These are phyloP conservation scores for Merluccius polli DNA, from an alignment of 2,797 vertebrate species.

Conservation along the genomic window DNA sequence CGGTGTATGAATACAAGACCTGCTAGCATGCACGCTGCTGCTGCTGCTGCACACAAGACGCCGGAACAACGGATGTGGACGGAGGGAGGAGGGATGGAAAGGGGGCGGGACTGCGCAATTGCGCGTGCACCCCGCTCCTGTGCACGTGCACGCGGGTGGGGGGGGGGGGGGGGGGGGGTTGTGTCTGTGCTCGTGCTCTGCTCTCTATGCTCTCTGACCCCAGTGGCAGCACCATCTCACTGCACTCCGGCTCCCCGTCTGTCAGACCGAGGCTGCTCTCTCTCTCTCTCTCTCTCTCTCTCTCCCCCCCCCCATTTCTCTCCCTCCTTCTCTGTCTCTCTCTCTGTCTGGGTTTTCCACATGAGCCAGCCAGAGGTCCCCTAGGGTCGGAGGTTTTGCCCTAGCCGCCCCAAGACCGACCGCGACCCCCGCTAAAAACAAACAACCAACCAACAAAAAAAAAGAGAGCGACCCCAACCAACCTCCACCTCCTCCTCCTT, in stretches of 20 bases:
- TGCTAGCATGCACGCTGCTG: too few species aligned
- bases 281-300: slow-evolving; percentile 59
- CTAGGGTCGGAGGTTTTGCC: slow-evolving; percentile 92
- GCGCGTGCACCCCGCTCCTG: background rate
- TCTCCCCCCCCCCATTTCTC: slow-evolving; percentile 56
- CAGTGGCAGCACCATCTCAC: slow-evolving; percentile 80
- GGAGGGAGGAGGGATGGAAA: background rate
- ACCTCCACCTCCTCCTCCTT: too few species aligned
- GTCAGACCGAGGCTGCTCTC: slow-evolving; percentile 67
- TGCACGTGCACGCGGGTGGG: slow-evolving; percentile 50
- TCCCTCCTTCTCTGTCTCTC: slow-evolving; percentile 25
- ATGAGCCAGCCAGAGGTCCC: slow-evolving; percentile 78
- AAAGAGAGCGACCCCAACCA: too few species aligned
- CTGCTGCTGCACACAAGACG: too few species aligned
- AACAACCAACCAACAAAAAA: too few species aligned
- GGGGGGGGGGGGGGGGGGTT: slow-evolving; percentile 32
- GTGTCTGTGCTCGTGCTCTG: slow-evolving; percentile 60
- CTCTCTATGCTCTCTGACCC: slow-evolving; percentile 79
- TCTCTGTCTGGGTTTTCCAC: slow-evolving; percentile 66
- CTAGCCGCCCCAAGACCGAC: slow-evolving; percentile 77
- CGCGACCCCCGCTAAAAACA: slow-evolving; percentile 57
- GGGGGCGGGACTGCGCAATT: slow-evolving; percentile 31
- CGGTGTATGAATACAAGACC: too few species aligned
- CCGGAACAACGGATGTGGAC: background rate
- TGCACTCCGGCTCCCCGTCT: slow-evolving; percentile 75